Conservation (phyloP, 2,797 vertebrate species). For the Acomys russatus region DNA sequence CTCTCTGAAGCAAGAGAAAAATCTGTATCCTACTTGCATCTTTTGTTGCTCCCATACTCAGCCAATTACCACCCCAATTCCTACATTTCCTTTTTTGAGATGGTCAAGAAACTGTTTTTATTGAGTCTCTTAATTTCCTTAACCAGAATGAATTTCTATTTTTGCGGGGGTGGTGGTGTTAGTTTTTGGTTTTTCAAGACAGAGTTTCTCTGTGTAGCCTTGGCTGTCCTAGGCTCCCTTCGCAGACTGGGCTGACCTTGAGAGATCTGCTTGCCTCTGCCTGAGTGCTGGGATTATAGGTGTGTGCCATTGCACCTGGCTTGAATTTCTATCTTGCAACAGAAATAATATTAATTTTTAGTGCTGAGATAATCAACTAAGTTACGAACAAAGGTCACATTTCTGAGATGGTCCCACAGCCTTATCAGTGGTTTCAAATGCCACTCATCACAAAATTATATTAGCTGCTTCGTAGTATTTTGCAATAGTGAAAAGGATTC, state of each 20-base stretch:
- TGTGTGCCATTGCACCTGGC: too few species aligned
- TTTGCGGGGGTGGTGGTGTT: neutral
- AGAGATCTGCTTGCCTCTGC: too few species aligned
- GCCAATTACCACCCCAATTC: neutral
- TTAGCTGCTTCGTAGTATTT: neutral
- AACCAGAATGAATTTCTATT: conserved; percentile 43
- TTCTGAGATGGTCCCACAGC: conserved; percentile 27
- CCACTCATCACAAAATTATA: conserved; percentile 15
- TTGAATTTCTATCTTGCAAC: conserved; percentile 36
- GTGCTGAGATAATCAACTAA: conserved; percentile 28
- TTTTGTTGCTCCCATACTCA: conserved; percentile 13
- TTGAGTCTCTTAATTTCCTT: conserved; percentile 48
- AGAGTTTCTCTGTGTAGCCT: too few species aligned
- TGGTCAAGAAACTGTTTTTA: conserved; percentile 43
- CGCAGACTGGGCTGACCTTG: too few species aligned
- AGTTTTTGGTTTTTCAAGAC: too few species aligned
- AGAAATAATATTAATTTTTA: conserved; percentile 61
- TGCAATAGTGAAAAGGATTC: conserved; percentile 16
- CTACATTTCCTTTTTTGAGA: conserved; percentile 32
- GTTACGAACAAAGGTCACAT: conserved; percentile 40
- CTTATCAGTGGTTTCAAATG: conserved; percentile 29
- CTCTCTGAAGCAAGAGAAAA: conserved; percentile 37
- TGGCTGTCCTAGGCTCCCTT: too few species aligned
- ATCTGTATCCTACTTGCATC: neutral
- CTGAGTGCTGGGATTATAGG: too few species aligned